Percentiles rank a stretch among this genome's conserved stretches.
These are phyloP conservation scores for Limnodromus scolopaceus DNA, from an alignment of 2,797 vertebrate genomes.

Conservation along the genomic window DNA sequence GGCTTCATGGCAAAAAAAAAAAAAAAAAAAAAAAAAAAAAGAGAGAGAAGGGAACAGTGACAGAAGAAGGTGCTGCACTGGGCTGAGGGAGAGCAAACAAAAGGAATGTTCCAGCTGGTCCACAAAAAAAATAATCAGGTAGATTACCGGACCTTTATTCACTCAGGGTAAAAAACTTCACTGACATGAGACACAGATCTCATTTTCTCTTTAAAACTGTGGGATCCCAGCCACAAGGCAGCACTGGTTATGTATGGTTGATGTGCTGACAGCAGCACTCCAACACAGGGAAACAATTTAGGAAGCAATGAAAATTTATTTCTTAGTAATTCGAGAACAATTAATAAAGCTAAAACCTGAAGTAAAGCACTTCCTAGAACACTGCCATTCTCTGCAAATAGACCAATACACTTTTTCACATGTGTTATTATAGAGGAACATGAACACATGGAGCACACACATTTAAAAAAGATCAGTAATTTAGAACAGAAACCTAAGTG, in stretches of 20 bases:
- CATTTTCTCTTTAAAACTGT: not conserved
- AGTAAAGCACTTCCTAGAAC: not conserved
- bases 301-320: not conserved
- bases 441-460: not conserved
- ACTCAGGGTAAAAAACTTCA: not conserved
- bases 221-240: not conserved
- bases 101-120: not conserved
- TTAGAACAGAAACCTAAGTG: not conserved
- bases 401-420: not conserved
- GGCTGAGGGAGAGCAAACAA: not conserved
- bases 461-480: not conserved
- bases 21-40: not conserved
- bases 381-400: not conserved
- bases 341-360: not conserved
- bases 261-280: not conserved
- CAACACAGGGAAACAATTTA: not conserved
- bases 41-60: not conserved
- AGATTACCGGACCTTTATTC: not conserved
- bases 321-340: not conserved
- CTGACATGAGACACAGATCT: not conserved
- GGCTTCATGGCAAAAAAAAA: not conserved
- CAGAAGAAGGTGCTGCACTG: not conserved
- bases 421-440: not conserved
- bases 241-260: not conserved
- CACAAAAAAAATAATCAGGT: not conserved